Base-by-base conservation (phyloP, 1,140 invertebrate genomes). In the Aplysia californica region DNA sequence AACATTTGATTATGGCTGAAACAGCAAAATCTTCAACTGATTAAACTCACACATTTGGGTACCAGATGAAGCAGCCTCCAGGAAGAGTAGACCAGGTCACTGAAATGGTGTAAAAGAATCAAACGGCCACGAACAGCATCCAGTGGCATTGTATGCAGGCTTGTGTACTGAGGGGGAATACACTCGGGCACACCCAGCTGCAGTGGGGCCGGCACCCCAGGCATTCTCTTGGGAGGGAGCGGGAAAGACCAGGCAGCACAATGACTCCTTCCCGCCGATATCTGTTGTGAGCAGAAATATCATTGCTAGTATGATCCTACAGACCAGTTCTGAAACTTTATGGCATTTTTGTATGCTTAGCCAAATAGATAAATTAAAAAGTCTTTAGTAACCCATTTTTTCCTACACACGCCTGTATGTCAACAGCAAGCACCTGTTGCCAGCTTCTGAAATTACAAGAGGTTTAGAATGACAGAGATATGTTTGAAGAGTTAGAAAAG, bases 231-330 rank as follows among this genome's bases (percentile, higher is more conserved):
- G 3, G 90, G 90, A 35, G 92, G 83, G 4, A 91, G 89, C 0
- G 91, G 90, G 1, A 92, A 90, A 29, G 93, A 93, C 93, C 93
- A 94, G 2, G 93, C 93, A 29, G 92, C 91, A 84, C 92, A 92
- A 86, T 94, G 93, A 38, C 91, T 92, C 72, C 93, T 86, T 59
- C 93, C 93, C 35, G 92, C 92, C 26, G 92, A 92, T 65, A 92
- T 92, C 91, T 91, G 80, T 44, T n/a, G 81, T 83, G 50, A 67
- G 31, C 41, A 20, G 41, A n/a, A n/a, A n/a, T n/a, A n/a, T n/a
- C n/a, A n/a, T n/a, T n/a, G n/a, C n/a, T n/a, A n/a, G n/a, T n/a
- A n/a, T n/a, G n/a, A n/a, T n/a, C n/a, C n/a, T n/a, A n/a, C n/a
- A n/a, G n/a, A n/a, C n/a, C n/a, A n/a, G n/a, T n/a, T n/a, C n/a